Evolutionary conservation across 2,113 vertebrate genomes (phyloP), one percentile per base, ranked within the genome.

Genomic region (Ammodytes marinus): DNA sequence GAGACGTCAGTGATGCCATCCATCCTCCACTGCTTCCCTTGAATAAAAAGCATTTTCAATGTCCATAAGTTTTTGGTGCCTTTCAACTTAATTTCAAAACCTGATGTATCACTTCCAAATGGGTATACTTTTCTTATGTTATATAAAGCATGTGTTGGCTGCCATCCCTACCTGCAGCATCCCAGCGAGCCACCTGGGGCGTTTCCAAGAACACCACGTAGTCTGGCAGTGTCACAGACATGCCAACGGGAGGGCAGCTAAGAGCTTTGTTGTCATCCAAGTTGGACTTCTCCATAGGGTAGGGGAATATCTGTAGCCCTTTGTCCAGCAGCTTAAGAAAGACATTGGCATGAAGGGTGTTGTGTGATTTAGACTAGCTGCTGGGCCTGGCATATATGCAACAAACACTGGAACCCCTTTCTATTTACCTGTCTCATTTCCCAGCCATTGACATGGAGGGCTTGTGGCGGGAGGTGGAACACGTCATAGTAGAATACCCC

Each of bases 161-260:
- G 68, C 6, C 4, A n/a, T 35, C 35, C 49, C 7, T 27, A 99
- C 97, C 95, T 93, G 88, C 60, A 74, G 91, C 53, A 79, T 98
- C 96, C 97, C 97, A 99, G 63, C 93, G 88, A 46, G 95, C 96
- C 55, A 98, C 87, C 49, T 89, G n/a, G 1, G 97, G 97, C 1
- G 94, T 74, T 80, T 96, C 80, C 77, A 97, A 94, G 86, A 97
- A 97, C 4, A 96, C 35, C 0, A 97, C 95, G 0, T 57, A 70
- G 1, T 96, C 77, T 0, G 95, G 91, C 15, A 97, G 83, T 0
- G 46, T 47, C 6, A 99, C 85, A 0, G 88, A 95, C 77, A 97
- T 88, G 15, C 92, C 93, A 11, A 97, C 55, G 9, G 92, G 89
- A 1, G 85, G 85, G 0, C 65, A 81, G 2, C 35, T 14, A 8